phyloP scores from a whole-genome alignment of 2,797 vertebrate species.

The Fratercula arctica region DNA sequence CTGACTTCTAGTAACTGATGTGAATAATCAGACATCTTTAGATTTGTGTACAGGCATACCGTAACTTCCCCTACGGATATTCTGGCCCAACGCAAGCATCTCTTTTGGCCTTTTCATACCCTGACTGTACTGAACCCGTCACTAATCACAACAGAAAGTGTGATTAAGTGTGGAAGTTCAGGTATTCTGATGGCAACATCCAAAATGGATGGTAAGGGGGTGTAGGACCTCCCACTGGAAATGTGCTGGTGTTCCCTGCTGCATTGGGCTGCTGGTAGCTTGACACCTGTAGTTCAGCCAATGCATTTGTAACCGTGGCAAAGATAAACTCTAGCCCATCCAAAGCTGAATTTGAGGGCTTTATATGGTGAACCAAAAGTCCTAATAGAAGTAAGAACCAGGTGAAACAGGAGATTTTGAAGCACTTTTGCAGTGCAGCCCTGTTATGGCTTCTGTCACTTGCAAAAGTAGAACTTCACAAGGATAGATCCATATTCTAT shows the following conservation, averaged over 20 bases:
- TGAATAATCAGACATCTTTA: background rate
- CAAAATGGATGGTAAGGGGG: background rate
- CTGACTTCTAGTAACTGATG: background rate
- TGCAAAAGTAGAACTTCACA: background rate
- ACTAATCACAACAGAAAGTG: background rate
- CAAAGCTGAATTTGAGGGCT: background rate
- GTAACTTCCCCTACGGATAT: background rate
- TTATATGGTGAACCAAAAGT: background rate
- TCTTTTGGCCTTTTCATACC: background rate
- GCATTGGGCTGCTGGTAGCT: background rate
- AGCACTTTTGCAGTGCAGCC: background rate
- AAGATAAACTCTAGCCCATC: background rate
- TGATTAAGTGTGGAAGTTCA: background rate
- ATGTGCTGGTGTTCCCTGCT: background rate
- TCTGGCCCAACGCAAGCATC: background rate
- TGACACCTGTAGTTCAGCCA: background rate
- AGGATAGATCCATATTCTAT: background rate
- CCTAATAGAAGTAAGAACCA: background rate
- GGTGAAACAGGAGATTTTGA: background rate
- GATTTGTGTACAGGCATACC: background rate
- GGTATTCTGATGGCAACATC: background rate
- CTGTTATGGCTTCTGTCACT: background rate
- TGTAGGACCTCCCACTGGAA: background rate
- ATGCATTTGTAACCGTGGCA: background rate
- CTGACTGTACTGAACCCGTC: background rate